phyloP scores from a whole-genome alignment of 1,140 invertebrate species.

The Bombus impatiens region DNA sequence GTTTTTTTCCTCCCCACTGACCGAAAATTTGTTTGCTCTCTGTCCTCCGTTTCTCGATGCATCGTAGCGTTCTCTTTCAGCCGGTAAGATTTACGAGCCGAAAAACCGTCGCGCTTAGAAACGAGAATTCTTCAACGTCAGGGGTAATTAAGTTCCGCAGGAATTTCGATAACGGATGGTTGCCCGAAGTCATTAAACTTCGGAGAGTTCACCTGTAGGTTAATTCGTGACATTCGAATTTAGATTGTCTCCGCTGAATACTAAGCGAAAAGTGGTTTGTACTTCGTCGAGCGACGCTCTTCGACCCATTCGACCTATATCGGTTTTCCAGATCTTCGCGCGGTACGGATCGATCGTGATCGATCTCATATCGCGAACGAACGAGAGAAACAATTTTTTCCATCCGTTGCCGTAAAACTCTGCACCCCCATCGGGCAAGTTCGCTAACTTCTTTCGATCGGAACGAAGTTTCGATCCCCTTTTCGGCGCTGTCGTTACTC shows the following conservation, averaged over 20 bases:
- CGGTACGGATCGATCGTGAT: not conserved
- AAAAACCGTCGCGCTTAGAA: slow-evolving; percentile 39
- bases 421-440: not conserved
- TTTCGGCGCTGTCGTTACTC: slow-evolving; percentile 48
- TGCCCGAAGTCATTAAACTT: slow-evolving; percentile 58
- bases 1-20: slow-evolving; percentile 31
- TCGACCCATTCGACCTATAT: not conserved
- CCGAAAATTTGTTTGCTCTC: slow-evolving; percentile 25
- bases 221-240: slow-evolving; percentile 45
- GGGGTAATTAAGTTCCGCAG: slow-evolving; percentile 59
- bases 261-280: slow-evolving; percentile 22
- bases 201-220: not conserved
- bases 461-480: slow-evolving; percentile 56
- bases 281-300: not conserved
- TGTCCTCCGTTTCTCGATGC: not conserved
- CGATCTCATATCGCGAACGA: not conserved
- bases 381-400: slow-evolving; percentile 29
- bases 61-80: too few relatives aligned
- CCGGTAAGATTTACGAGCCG: slow-evolving; percentile 55
- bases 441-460: slow-evolving; percentile 59
- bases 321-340: not conserved
- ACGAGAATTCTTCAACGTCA: slow-evolving; percentile 52
- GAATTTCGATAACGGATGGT: slow-evolving; percentile 53
- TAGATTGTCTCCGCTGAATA: slow-evolving; percentile 46
- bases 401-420: not conserved